Conservation (phyloP, 2,888 invertebrate species). For the Macrosoma leucophasiata region DNA sequence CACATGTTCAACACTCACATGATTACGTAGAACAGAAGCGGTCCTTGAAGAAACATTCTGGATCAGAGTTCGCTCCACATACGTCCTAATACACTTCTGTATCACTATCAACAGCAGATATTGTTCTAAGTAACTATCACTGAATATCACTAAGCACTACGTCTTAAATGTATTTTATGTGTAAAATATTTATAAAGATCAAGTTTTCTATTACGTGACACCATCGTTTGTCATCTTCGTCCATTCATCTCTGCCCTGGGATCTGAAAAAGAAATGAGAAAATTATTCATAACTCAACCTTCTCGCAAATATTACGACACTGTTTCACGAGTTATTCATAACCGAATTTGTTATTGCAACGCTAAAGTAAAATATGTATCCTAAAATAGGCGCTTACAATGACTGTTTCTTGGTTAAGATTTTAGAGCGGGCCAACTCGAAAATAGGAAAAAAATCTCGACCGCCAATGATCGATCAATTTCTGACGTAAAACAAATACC, state of each 20-base stretch:
- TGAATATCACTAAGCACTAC: slow-evolving; percentile 10
- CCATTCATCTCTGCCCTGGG: slow-evolving; percentile 24
- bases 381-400: too few species aligned
- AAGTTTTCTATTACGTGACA: slow-evolving; percentile 41
- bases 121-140: slow-evolving; percentile 4
- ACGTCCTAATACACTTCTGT: too few species aligned
- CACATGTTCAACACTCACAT: slow-evolving; percentile 50
- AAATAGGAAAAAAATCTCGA: slow-evolving; percentile 31
- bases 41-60: slow-evolving; percentile 45
- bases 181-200: slow-evolving; percentile 20
- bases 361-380: too few species aligned
- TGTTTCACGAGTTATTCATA: too few species aligned
- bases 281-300: too few species aligned
- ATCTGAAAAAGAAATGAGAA: slow-evolving; percentile 44
- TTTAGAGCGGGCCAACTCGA: slow-evolving; percentile 24
- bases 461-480: slow-evolving; percentile 64
- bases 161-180: slow-evolving; percentile 8
- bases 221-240: slow-evolving; percentile 41
- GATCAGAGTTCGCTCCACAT: slow-evolving; percentile 6
- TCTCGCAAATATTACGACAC: too few species aligned
- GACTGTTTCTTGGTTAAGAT: too few species aligned
- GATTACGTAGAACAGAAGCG: slow-evolving; percentile 44
- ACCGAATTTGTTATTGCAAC: too few species aligned
- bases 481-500: slow-evolving; percentile 69
- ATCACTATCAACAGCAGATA: too few species aligned